phyloP scores from a whole-genome alignment of 2,888 invertebrate species.

The Notodonta ziczac region DNA sequence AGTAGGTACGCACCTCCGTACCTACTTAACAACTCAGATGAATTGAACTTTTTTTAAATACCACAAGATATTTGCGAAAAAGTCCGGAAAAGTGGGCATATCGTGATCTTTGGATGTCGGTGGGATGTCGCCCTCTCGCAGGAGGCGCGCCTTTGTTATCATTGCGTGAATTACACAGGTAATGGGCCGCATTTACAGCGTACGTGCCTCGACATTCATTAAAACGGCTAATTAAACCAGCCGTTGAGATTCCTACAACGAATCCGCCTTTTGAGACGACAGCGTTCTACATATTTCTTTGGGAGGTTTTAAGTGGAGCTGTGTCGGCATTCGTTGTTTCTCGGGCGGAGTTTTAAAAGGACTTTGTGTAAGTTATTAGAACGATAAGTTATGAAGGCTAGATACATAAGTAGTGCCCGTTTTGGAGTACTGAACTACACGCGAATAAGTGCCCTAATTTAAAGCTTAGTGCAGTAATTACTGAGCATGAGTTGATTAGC shows the following conservation, averaged over 20 bases:
- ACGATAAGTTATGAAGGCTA: constrained; percentile 35
- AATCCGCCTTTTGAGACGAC: constrained; percentile 57
- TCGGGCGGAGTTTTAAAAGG: constrained; percentile 46
- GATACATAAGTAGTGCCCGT: constrained; percentile 18
- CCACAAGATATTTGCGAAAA: constrained; percentile 22
- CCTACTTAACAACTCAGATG: too few relatives aligned
- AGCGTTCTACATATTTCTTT: constrained; percentile 62
- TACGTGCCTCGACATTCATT: constrained; percentile 81
- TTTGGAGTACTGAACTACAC: constrained; percentile 26
- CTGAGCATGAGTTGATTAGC: constrained; percentile 40
- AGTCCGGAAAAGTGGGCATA: constrained; percentile 29
- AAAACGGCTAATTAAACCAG: constrained; percentile 78
- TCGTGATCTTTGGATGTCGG: constrained; percentile 32
- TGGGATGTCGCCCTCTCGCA: constrained; percentile 29
- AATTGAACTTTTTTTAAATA: constrained; percentile 13
- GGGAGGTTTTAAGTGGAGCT: constrained; percentile 55
- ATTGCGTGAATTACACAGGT: constrained; percentile 78
- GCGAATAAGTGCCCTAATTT: constrained; percentile 35
- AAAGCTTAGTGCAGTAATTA: constrained; percentile 42
- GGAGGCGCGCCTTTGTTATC: constrained; percentile 65
- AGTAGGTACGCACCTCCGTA: too few relatives aligned
- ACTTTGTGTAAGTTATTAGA: constrained; percentile 46
- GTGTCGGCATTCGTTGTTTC: constrained; percentile 46
- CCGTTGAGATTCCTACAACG: constrained; percentile 66
- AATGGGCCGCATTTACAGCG: constrained; percentile 77